These are phyloP conservation scores for Brachionus calyciflorus DNA, from an alignment of 1,140 invertebrate genomes.

Conservation along the genomic window DNA sequence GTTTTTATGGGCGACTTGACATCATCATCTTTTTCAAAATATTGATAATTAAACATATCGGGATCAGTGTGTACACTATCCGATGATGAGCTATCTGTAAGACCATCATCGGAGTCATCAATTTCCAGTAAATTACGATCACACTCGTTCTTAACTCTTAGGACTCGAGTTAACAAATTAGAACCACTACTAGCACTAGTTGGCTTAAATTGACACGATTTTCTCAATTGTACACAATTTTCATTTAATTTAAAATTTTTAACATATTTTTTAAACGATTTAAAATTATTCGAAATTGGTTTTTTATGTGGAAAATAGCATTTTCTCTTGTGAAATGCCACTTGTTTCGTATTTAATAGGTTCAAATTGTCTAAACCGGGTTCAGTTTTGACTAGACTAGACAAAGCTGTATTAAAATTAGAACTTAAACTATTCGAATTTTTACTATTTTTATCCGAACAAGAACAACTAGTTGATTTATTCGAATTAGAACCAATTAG, in stretches of 20 bases:
- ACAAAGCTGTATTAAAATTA: neutral
- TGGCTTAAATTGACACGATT: neutral
- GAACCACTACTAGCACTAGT: neutral
- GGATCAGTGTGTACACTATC: conserved; percentile 7
- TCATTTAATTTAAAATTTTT: neutral
- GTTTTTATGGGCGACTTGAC: neutral
- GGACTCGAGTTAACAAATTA: neutral
- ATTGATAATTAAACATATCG: conserved; percentile 33
- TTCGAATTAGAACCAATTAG: neutral
- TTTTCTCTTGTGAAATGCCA: conserved; percentile 24
- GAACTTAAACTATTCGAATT: neutral
- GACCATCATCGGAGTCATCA: neutral
- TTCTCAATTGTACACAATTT: neutral
- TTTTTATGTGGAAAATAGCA: neutral
- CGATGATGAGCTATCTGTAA: neutral
- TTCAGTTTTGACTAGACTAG: neutral
- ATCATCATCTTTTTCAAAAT: conserved; percentile 2
- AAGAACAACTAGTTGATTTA: neutral
- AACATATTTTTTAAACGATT: neutral
- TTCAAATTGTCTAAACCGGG: neutral
- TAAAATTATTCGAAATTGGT: neutral
- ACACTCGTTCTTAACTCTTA: neutral
- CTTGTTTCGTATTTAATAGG: too few relatives aligned
- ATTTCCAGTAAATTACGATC: neutral
- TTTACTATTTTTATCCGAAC: neutral